Conservation (phyloP, 2,888 invertebrate species). For the Diarsia dahlii region DNA sequence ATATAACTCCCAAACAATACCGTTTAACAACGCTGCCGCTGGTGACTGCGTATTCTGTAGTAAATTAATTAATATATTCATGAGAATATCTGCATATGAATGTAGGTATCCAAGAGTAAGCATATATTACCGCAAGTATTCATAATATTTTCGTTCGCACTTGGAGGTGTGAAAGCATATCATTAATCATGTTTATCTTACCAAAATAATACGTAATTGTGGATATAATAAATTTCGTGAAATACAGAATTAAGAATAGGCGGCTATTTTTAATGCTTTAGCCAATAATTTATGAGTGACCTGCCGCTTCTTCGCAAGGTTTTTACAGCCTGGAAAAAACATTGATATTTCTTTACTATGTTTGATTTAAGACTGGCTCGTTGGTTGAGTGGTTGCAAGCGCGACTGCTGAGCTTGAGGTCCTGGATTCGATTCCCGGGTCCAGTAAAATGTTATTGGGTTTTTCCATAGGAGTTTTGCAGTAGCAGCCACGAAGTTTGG, state of each 20-base stretch:
- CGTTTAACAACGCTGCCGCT: background rate
- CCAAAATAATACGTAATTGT: background rate
- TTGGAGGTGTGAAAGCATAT: conserved; percentile 8
- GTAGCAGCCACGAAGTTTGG: background rate
- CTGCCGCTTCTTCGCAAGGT: background rate
- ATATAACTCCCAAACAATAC: too few relatives aligned
- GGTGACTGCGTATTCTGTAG: background rate
- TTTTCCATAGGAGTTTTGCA: background rate
- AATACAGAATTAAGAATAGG: too few relatives aligned
- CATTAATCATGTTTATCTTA: background rate
- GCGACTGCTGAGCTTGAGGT: too few relatives aligned
- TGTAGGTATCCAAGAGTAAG: background rate
- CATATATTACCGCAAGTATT: conserved; percentile 5
- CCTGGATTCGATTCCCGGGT: too few relatives aligned
- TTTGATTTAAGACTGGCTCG: background rate
- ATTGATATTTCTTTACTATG: background rate
- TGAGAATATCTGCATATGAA: conserved; percentile 12
- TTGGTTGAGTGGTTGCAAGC: background rate
- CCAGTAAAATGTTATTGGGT: too few relatives aligned
- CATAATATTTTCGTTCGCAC: conserved; percentile 25
- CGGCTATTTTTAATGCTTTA: too few relatives aligned
- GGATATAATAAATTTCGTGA: background rate
- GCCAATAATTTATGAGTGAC: too few relatives aligned
- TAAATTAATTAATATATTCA: conserved; percentile 29
- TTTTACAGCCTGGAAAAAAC: background rate